Percentiles rank a stretch among this genome's conserved stretches.
phyloP scores from a whole-genome alignment of 2,888 invertebrate species.

The Podotricha telesiphe region DNA sequence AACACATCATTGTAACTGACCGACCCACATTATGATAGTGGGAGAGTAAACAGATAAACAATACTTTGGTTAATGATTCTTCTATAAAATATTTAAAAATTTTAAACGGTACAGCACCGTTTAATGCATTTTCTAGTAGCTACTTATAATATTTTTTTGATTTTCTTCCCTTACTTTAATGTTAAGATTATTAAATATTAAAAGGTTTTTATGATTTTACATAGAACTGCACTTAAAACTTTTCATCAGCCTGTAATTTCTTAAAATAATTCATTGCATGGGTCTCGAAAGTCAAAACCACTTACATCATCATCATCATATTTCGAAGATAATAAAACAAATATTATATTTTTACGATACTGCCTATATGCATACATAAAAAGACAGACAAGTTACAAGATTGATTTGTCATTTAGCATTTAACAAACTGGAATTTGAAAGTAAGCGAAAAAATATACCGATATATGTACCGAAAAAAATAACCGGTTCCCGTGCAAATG shows the following conservation, averaged over 20 bases:
- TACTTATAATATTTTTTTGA: too few relatives aligned
- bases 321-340: neutral
- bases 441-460: neutral
- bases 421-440: neutral
- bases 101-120: neutral
- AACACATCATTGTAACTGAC: constrained; percentile 16
- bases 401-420: neutral
- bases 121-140: too few relatives aligned
- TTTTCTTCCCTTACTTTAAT: too few relatives aligned
- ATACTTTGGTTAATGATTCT: neutral
- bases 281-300: too few relatives aligned
- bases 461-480: too few relatives aligned
- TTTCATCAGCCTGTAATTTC: too few relatives aligned
- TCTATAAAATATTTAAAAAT: neutral
- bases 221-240: too few relatives aligned
- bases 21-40: constrained; percentile 29
- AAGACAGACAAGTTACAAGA: neutral
- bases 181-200: too few relatives aligned
- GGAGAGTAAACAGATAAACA: constrained; percentile 13
- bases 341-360: neutral
- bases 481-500: neutral
- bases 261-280: too few relatives aligned
- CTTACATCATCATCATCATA: too few relatives aligned
- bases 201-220: too few relatives aligned
- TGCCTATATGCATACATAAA: neutral